These are phyloP conservation scores for Oopsacas minuta DNA, from an alignment of 37 sponge, comb jelly and placozoan genomes.

Conservation along the genomic window DNA sequence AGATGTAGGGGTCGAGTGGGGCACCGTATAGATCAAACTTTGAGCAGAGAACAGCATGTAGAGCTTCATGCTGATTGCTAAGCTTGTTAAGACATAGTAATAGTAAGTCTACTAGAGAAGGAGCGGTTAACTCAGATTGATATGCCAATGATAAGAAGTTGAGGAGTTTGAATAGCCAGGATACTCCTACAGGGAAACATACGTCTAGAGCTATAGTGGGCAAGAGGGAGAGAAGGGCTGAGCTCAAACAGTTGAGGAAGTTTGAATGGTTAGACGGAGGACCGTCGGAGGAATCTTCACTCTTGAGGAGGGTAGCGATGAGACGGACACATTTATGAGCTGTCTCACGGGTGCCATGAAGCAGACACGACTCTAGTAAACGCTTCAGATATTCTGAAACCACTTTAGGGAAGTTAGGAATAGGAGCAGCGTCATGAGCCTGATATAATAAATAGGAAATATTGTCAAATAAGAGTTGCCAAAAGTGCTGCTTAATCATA, in stretches of 20 bases:
- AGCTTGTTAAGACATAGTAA: not conserved
- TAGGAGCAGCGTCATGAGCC: constrained; percentile 10
- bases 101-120: not conserved
- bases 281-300: not conserved
- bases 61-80: not conserved
- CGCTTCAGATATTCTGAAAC: not conserved
- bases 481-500: too few relatives aligned
- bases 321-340: constrained; percentile 2
- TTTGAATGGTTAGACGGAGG: not conserved
- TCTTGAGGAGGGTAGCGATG: constrained; percentile 12
- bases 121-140: not conserved
- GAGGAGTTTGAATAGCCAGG: not conserved
- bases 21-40: constrained; percentile 8
- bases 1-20: constrained; percentile 9
- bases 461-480: too few relatives aligned
- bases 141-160: not conserved
- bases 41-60: not conserved
- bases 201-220: not conserved
- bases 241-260: not conserved
- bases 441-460: too few relatives aligned
- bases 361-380: not conserved
- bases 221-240: not conserved
- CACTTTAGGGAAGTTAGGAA: constrained; percentile 2
- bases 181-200: not conserved
- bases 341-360: not conserved